Base-by-base conservation (phyloP, 1,140 invertebrate species). In the Myzus persicae region DNA sequence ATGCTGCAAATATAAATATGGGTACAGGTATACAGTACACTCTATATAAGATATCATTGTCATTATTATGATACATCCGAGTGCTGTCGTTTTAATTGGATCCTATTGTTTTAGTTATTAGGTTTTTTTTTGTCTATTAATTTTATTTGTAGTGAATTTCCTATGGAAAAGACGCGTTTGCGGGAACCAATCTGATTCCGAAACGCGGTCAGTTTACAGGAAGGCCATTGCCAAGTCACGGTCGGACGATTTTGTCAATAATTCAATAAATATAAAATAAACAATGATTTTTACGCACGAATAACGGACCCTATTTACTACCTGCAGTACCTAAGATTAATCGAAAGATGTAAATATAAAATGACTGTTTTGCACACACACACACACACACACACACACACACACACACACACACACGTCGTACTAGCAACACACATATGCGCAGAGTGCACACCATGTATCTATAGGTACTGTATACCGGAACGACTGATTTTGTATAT, bases 191-290 rank as follows among this genome's bases (percentile, higher is more conserved):
- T 92, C 42, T 82, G 36, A 51, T 92, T 81, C 11, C 3, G 46
- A 92, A 92, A 84, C 81, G 91, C 91, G 91, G 91, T 92, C 81
- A 92, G 46, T 38, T 20, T 84, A 84, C 40, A 81, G 46, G 91
- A 92, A 51, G 22, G 46, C n/a, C 81, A 84, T 85, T 85, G 81
- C 81, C 81, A 14, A 46, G 22, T 40, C 91, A 93, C 26, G 91
- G 81, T 85, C 36, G 14, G 40, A 51, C 24, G 76, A 84, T 84
- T 93, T 54, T 42, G 46, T 93, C 81, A 84, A 85, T 93, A 40
- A 85, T 84, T 54, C 46, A 42, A 51, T 24, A 5, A 91, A 38
- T 54, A 89, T 90, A 59, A 42, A 85, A 93, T 85, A 85, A 93
- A 85, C 46, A 51, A 51, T 54, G 44, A 22, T 93, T 84, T 85